Conservation (phyloP, 2,888 invertebrate species). For the Agrotis exclamationis region DNA sequence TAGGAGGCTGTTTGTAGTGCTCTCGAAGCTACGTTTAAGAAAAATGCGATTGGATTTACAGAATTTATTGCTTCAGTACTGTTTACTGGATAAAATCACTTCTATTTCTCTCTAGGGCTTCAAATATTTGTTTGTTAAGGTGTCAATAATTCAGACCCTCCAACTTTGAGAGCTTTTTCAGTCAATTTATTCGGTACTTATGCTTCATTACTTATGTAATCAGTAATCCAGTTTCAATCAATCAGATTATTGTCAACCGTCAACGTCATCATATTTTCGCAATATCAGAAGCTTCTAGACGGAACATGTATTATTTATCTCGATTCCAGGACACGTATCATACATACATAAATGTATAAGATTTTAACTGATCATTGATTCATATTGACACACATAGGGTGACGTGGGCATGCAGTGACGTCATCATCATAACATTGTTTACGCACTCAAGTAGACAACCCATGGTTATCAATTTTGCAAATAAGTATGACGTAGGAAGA, state of each 20-base stretch:
- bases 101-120: neutral
- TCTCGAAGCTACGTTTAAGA: conserved; percentile 8
- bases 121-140: neutral
- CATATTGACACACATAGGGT: conserved; percentile 50
- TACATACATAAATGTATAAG: conserved; percentile 29
- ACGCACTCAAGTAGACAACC: conserved; percentile 21
- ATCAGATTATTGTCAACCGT: conserved; percentile 29
- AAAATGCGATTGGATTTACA: conserved; percentile 29
- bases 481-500: conserved; percentile 61
- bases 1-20: conserved; percentile 23
- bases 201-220: conserved; percentile 29
- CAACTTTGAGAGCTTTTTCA: conserved; percentile 8
- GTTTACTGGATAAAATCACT: conserved; percentile 1
- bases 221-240: conserved; percentile 25
- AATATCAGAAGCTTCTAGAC: conserved; percentile 37
- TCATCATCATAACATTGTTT: conserved; percentile 43
- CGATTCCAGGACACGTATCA: conserved; percentile 19
- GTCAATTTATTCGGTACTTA: conserved; percentile 24
- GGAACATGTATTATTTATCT: conserved; percentile 35
- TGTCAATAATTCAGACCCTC: conserved; percentile 13
- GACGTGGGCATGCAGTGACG: conserved; percentile 54
- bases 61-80: neutral
- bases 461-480: conserved; percentile 53
- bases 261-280: conserved; percentile 10
- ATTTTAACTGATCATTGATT: conserved; percentile 45